phyloP scores from a whole-genome alignment of 2,888 invertebrate species.

The Ferdinandea cuprea region DNA sequence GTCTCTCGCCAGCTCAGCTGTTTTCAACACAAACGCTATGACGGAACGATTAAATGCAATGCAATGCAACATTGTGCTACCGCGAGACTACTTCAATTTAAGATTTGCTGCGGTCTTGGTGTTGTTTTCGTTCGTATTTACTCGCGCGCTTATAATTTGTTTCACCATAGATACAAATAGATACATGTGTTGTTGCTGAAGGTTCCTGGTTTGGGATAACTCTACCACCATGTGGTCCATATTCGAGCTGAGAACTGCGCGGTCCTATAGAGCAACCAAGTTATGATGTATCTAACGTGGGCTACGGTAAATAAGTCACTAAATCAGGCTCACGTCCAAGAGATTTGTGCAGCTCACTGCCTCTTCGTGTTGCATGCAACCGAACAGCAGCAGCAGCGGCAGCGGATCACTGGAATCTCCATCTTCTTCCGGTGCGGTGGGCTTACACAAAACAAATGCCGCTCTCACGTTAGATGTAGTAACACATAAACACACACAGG shows the following conservation, averaged over 20 bases:
- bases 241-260: slow-evolving; percentile 24
- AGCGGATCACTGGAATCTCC: slow-evolving; percentile 47
- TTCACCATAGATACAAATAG: slow-evolving; percentile 6
- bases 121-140: slow-evolving; percentile 15
- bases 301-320: slow-evolving; percentile 73
- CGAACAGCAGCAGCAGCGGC: slow-evolving; percentile 15
- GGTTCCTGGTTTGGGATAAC: slow-evolving; percentile 27
- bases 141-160: slow-evolving; percentile 45
- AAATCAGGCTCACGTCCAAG: slow-evolving; percentile 70
- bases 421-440: slow-evolving; percentile 65
- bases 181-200: slow-evolving; percentile 18
- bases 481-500: no score
- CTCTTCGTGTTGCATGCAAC: slow-evolving; percentile 71
- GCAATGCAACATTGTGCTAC: slow-evolving; percentile 65
- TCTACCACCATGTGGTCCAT: slow-evolving; percentile 54
- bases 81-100: slow-evolving; percentile 42
- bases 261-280: slow-evolving; percentile 26
- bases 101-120: slow-evolving; percentile 64
- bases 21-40: slow-evolving; percentile 42
- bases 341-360: slow-evolving; percentile 60
- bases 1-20: slow-evolving; percentile 21
- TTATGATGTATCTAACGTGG: slow-evolving; percentile 68
- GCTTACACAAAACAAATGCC: slow-evolving; percentile 20
- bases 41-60: slow-evolving; percentile 61
- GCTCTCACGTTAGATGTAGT: slow-evolving; percentile 22